Evolutionary conservation across 2,113 vertebrate species (phyloP).

Genomic region (Choloepus hoffmanni): DNA sequence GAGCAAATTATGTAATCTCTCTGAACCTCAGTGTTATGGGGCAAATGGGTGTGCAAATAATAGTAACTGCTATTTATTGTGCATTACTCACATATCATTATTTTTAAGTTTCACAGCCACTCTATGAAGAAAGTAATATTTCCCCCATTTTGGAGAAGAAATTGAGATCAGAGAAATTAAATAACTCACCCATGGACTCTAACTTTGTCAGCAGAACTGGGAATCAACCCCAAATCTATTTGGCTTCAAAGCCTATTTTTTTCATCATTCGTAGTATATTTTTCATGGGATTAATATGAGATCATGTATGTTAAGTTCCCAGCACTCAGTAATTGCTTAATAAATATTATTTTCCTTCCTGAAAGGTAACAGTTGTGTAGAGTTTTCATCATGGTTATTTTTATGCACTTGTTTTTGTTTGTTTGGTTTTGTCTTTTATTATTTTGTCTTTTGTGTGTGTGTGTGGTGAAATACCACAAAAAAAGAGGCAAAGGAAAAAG

Average conservation of each 20-base stretch:
- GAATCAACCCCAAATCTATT: neutral
- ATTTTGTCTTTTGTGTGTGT: neutral
- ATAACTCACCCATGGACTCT: neutral
- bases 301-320: neutral
- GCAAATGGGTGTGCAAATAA: neutral
- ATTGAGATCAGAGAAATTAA: neutral
- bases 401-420: neutral
- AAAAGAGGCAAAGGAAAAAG: neutral
- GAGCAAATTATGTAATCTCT: neutral
- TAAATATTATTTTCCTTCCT: neutral
- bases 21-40: neutral
- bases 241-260: neutral
- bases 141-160: neutral
- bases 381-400: neutral
- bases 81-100: neutral
- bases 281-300: conserved; percentile 18
- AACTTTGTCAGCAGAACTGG: neutral
- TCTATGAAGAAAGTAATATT: neutral
- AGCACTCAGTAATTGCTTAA: neutral
- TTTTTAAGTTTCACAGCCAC: neutral
- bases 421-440: neutral
- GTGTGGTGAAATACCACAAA: neutral
- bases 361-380: neutral
- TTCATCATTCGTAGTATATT: neutral
- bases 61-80: neutral